These are phyloP conservation scores for Rhinatrema bivittatum DNA, from an alignment of 2,797 vertebrate species.

Conservation along the genomic window DNA sequence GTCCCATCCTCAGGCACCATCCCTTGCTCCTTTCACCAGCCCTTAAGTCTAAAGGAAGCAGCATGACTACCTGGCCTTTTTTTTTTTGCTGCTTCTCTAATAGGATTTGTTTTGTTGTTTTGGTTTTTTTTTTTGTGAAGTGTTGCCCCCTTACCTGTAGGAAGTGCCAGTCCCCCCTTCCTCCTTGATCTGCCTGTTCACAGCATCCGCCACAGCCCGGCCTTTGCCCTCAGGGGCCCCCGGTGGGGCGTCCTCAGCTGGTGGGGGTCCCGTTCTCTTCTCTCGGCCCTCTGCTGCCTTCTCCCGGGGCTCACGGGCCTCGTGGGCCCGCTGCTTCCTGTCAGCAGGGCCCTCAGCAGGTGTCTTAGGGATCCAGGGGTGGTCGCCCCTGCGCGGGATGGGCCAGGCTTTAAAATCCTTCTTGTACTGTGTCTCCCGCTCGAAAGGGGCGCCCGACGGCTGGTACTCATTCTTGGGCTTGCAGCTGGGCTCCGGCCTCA, in stretches of 20 bases:
- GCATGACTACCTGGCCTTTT: no score
- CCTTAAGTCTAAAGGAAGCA: no score
- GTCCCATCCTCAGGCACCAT: no score
- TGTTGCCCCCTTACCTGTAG: constrained; percentile 70
- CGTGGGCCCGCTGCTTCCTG: constrained; percentile 1
- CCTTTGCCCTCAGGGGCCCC: constrained; percentile 54
- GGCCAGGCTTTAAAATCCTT: constrained; percentile 96
- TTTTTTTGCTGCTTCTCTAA: no score
- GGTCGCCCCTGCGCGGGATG: constrained; percentile 78
- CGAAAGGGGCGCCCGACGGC: constrained; percentile 79
- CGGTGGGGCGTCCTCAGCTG: not conserved
- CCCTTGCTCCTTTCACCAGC: no score
- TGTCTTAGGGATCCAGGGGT: constrained; percentile 90
- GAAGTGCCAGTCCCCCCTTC: constrained; percentile 72
- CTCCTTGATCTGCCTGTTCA: constrained; percentile 88
- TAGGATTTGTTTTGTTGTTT: no score
- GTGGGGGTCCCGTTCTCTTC: constrained; percentile 38
- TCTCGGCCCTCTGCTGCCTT: constrained; percentile 62
- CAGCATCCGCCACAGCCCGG: constrained; percentile 73
- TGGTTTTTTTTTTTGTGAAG: no score
- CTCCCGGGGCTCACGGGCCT: constrained; percentile 20
- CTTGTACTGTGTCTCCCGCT: constrained; percentile 90
- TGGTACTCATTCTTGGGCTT: constrained; percentile 89
- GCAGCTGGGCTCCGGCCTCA: constrained; percentile 80
- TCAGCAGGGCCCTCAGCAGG: not conserved